Evolutionary conservation across 2,113 vertebrate species (phyloP), one percentile per base, ranked within the genome.

Genomic region (Trematomus loennbergii): DNA sequence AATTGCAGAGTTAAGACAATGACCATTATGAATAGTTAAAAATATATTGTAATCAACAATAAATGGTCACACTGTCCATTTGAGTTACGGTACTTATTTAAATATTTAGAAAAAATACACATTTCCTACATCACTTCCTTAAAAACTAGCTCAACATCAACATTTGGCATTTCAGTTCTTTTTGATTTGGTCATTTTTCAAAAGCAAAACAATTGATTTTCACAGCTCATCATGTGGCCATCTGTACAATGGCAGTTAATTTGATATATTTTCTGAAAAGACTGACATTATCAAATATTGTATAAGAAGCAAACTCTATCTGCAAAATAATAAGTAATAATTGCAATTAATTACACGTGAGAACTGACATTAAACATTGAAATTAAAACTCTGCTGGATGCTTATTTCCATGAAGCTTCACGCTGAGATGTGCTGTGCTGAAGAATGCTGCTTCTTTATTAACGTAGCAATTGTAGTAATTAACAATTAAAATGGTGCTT

Each of bases 301-400:
- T 71, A 68, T 69, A 74, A 82, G 50, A 67, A 57, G 48, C 70
- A 80, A 87, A 69, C 59, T 62, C 53, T 87, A 81, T 87, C 88
- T 81, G 79, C 50, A 63, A 80, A 85, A 84, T 82, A 71, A 84
- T 74, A 90, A 89, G 82, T 84, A 71, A 84, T 74, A 90, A 89
- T 73, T 85, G 74, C 71, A 89, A 87, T 80, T 78, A 90, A 84
- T 87, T 80, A 82, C 87, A 82, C 63, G 29, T 15, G 69, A 70
- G 84, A 92, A 80, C 83, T 79, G 48, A 67, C 85, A 92, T 94
- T 93, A 92, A 73, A 88, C 89, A 89, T 91, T 90, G 61, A 72
- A 83, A 90, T 89, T 57, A 54, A 68, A 85, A 84, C 85, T 64
- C 80, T 48, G 79, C 63, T 70, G 82, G 86, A 63, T 53, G 73